These are phyloP conservation scores for Dipodomys ordii DNA, from an alignment of 2,113 vertebrate genomes.

Conservation along the genomic window DNA sequence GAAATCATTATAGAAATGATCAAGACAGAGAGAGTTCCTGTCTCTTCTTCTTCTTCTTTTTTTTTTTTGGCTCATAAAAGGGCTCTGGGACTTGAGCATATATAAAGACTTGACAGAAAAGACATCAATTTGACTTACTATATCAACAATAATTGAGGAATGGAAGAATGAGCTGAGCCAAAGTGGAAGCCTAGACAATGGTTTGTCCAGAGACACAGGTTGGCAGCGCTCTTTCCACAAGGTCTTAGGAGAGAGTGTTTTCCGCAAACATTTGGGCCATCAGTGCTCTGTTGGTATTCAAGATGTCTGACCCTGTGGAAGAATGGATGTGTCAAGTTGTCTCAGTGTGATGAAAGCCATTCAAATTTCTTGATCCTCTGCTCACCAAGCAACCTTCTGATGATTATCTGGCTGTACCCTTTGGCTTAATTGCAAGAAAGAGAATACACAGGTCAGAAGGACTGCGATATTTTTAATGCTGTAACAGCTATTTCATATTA, in stretches of 20 bases:
- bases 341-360: not conserved
- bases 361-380: slow-evolving; percentile 38
- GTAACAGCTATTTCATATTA: not conserved
- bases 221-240: not conserved
- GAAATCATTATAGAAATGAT: not conserved
- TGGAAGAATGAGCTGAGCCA: not conserved
- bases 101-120: not conserved
- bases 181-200: not conserved
- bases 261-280: not conserved
- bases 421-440: slow-evolving; percentile 49
- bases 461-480: not conserved
- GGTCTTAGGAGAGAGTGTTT: not conserved
- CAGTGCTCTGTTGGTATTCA: no score
- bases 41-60: no score
- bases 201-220: not conserved
- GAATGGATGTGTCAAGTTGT: not conserved
- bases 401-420: not conserved
- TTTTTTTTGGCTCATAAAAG: not conserved
- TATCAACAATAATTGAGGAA: not conserved
- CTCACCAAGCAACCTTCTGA: slow-evolving; percentile 25
- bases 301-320: not conserved
- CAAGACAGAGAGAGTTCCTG: not conserved
- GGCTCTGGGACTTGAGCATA: not conserved
- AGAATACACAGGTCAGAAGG: not conserved
- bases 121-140: not conserved